Base-by-base conservation (phyloP, 53 echinoderm and acorn worm species). In the Luidia sarsii region DNA sequence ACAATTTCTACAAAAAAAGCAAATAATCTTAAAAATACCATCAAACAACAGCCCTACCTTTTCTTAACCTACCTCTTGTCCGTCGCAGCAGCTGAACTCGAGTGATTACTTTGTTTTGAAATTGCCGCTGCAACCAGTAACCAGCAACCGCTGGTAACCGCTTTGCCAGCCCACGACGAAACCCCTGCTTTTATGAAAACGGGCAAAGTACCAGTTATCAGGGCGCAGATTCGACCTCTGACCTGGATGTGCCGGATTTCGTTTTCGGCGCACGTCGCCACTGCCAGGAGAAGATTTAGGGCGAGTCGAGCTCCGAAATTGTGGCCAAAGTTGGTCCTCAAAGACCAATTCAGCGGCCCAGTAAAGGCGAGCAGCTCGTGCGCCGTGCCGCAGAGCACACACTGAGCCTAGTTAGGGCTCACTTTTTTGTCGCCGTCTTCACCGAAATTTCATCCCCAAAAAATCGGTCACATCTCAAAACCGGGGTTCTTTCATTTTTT, bases 251-350 rank as follows among this genome's bases (percentile, higher is more conserved):
- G 39, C 9, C 16, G 30, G 34, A 61, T 61, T 61, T 77, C 75
- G 75, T 43, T 71, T 83, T 83, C 67, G 59, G 67, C 52, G 73
- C 71, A 65, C 33, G 64, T 84, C 84, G 84, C 84, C 84, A 72
- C 6, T 52, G 64, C 33, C 2, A 3, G 59, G 32, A 49, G 30
- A 32, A n/a, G n/a, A 29, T 56, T 22, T 9, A 54, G 39, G 24
- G 39, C 14, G 25, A 37, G 39, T 63, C 38, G 61, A 83, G 30
- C 25, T 13, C 71, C 35, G 29, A 39, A 75, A 46, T 68, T 20
- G 49, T 83, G 48, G 74, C 83, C 89, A 83, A 83, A 89, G 56
- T 89, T 89, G 83, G 89, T 83, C 87, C 45, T 33, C 51, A 48
- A 67, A 68, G 80, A 50, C 87, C 87, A 86, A 69, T 57, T 86